Evolutionary conservation across 2,888 invertebrate genomes (phyloP).

Genomic region (Noctua janthina): DNA sequence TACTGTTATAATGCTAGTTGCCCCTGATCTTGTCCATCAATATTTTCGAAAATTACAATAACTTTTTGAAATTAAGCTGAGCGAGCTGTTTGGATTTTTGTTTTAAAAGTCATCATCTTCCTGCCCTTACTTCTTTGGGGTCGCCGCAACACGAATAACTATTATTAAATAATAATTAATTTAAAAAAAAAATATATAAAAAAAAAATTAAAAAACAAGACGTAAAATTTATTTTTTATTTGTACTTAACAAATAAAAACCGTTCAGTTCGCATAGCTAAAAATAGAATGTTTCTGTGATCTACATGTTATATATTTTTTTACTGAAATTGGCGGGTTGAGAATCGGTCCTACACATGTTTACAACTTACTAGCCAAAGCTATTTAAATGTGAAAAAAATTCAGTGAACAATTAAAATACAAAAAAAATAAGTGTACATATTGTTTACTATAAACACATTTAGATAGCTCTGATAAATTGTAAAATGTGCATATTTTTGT

Average conservation of each 20-base stretch:
- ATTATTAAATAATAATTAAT: too few relatives aligned
- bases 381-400: not conserved
- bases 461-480: not conserved
- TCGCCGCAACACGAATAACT: too few relatives aligned
- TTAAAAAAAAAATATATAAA: not conserved
- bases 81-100: not conserved
- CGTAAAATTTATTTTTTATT: not conserved
- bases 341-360: constrained; percentile 5
- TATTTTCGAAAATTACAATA: constrained; percentile 4
- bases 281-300: constrained; percentile 3
- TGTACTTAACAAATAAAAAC: not conserved
- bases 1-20: not conserved
- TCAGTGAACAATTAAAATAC: not conserved
- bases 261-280: constrained; percentile 4
- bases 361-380: not conserved
- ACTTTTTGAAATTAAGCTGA: constrained; percentile 10
- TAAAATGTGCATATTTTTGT: constrained; percentile 14
- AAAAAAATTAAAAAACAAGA: not conserved
- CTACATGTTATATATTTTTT: constrained; percentile 17
- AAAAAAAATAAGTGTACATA: not conserved
- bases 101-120: too few relatives aligned
- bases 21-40: not conserved
- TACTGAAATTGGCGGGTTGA: constrained; percentile 6
- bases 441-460: constrained; percentile 6
- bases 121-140: too few relatives aligned